Evolutionary conservation across 2,888 invertebrate species (phyloP).

Genomic region (Limnephilus rhombicus): DNA sequence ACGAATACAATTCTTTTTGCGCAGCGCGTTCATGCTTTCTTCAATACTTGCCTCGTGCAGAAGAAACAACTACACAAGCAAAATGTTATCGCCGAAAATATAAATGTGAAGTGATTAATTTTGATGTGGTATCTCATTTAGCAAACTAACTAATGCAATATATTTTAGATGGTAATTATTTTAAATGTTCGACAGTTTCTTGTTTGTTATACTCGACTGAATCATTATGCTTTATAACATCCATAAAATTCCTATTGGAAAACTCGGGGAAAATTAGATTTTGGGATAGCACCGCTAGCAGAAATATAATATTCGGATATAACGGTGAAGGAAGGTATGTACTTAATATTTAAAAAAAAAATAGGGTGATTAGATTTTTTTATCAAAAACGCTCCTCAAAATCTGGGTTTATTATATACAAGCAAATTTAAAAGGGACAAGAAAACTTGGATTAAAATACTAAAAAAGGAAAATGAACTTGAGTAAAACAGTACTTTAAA

Average conservation of each 20-base stretch:
- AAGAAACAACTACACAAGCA: conserved; percentile 21
- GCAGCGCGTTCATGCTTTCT: background rate
- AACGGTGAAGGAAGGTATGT: background rate
- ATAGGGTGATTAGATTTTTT: background rate
- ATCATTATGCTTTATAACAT: background rate
- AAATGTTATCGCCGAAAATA: conserved; percentile 35
- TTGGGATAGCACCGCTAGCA: background rate
- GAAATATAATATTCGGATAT: background rate
- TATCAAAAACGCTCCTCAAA: background rate
- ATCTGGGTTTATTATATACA: background rate
- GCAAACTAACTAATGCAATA: background rate
- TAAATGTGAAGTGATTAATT: conserved; percentile 29
- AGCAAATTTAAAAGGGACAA: background rate
- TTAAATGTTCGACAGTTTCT: background rate
- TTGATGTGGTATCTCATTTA: conserved; percentile 17
- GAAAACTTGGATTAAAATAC: background rate
- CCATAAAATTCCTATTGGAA: background rate
- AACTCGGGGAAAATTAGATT: background rate
- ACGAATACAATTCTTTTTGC: background rate
- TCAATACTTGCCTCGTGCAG: background rate
- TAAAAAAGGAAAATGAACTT: background rate
- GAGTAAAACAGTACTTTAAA: background rate
- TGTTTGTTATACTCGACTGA: background rate
- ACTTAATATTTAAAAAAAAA: background rate
- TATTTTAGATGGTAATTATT: background rate